A percentile compares a stretch with the other conserved stretches of the same genome.
These are phyloP conservation scores for Chionis minor DNA, from an alignment of 2,113 vertebrate genomes.

Conservation along the genomic window DNA sequence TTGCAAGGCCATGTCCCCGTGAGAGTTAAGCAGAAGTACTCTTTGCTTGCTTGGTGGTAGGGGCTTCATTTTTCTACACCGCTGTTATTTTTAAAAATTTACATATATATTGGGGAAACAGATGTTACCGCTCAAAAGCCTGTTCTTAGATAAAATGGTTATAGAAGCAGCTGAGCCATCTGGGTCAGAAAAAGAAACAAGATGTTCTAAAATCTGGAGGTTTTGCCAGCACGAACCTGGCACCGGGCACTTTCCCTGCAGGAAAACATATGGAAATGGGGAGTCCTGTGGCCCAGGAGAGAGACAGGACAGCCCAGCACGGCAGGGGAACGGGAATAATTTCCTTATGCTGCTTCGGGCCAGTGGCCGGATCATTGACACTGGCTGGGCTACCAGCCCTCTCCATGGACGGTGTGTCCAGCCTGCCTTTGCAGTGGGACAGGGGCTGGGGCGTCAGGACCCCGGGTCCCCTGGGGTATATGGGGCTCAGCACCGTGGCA, in stretches of 20 bases:
- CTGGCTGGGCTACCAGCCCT: not conserved
- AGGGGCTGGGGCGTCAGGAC: not conserved
- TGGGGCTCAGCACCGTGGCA: not conserved
- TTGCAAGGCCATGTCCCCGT: rapidly evolving
- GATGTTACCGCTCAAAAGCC: not conserved
- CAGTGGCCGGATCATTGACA: not conserved
- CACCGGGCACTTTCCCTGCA: not conserved
- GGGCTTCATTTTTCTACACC: not conserved
- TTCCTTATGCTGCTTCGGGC: not conserved
- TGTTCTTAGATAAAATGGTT: not conserved
- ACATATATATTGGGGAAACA: not conserved
- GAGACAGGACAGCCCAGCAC: not conserved
- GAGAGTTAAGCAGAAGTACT: not conserved
- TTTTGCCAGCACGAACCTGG: not conserved
- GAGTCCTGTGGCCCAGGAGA: not conserved
- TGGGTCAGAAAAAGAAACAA: not conserved
- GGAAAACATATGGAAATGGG: not conserved
- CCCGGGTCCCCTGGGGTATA: not conserved
- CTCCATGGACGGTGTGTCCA: not conserved
- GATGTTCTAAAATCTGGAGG: not conserved
- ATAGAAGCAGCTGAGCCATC: not conserved
- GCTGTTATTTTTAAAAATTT: not conserved
- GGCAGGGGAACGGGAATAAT: not conserved
- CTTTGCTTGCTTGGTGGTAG: not conserved
- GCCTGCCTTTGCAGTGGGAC: not conserved